Evolutionary conservation across 2,888 invertebrate genomes (phyloP).

Genomic region (Chydorus sphaericus): DNA sequence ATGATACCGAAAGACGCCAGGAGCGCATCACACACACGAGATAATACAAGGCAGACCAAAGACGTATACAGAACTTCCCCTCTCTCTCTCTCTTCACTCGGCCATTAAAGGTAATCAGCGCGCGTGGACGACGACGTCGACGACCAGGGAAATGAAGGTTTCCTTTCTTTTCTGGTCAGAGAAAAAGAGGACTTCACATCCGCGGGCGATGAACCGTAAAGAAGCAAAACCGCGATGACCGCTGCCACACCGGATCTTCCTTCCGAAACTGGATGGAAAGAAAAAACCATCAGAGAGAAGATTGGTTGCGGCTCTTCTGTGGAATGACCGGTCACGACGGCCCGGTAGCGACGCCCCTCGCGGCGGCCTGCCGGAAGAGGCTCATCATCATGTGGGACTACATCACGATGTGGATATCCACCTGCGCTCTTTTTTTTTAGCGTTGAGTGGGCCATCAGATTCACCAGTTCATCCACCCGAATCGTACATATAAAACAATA

Average conservation of each 20-base stretch:
- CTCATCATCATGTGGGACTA: too few relatives aligned
- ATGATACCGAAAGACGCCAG: background rate
- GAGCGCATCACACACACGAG: background rate
- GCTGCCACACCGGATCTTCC: background rate
- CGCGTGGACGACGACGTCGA: too few relatives aligned
- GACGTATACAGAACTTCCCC: background rate
- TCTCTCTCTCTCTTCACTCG: background rate
- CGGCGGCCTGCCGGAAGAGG: too few relatives aligned
- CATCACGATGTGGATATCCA: too few relatives aligned
- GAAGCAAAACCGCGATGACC: background rate
- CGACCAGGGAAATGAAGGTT: too few relatives aligned
- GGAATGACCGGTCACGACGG: too few relatives aligned
- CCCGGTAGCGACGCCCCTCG: too few relatives aligned
- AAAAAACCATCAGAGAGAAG: too few relatives aligned
- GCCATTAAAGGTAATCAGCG: conserved; percentile 8
- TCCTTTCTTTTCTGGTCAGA: background rate
- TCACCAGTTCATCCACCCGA: conserved; percentile 4
- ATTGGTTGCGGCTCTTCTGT: too few relatives aligned
- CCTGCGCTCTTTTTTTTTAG: too few relatives aligned
- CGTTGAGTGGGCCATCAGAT: background rate
- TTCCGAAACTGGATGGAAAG: background rate
- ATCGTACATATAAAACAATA: too few relatives aligned
- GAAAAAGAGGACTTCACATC: background rate
- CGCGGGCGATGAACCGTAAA: conserved; percentile 1
- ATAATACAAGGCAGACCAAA: too few relatives aligned